Evolutionary conservation across 2,797 vertebrate genomes (phyloP).

Genomic region (Trematomus bernacchii): DNA sequence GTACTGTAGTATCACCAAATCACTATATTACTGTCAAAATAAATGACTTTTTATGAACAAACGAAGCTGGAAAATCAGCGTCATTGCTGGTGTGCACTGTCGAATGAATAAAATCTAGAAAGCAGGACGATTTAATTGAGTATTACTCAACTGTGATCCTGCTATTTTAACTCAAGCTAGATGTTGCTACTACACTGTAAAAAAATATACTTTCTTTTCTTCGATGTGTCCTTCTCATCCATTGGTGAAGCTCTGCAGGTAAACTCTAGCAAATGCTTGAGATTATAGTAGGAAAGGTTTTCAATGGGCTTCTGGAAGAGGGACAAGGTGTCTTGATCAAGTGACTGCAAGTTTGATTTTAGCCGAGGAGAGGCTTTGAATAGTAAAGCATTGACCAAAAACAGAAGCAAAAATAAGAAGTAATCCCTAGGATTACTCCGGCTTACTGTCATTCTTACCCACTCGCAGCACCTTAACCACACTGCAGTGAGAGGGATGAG

Average conservation of each 20-base stretch:
- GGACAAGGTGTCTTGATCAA: slow-evolving; percentile 35
- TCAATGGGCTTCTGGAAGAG: slow-evolving; percentile 55
- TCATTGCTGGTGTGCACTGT: too few relatives aligned
- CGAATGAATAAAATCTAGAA: background rate
- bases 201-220: background rate
- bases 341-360: slow-evolving; percentile 53
- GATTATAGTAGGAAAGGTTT: slow-evolving; percentile 28
- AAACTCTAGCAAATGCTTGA: slow-evolving; percentile 11
- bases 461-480: slow-evolving; percentile 72
- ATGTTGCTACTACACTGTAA: background rate
- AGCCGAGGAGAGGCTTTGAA: slow-evolving; percentile 61
- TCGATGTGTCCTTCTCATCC: background rate
- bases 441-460: slow-evolving; percentile 78
- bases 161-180: background rate
- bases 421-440: slow-evolving; percentile 79
- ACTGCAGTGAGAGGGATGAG: slow-evolving; percentile 53
- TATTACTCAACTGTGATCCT: background rate
- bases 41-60: background rate
- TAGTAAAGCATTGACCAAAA: slow-evolving; percentile 70
- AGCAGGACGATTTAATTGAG: background rate
- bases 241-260: slow-evolving; percentile 1
- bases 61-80: background rate
- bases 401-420: slow-evolving; percentile 72
- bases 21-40: too few relatives aligned
- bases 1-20: background rate